A percentile compares a stretch with the other conserved stretches of the same genome.
phyloP scores from a whole-genome alignment of 2,888 invertebrate species.

The Parascotia fuliginaria region DNA sequence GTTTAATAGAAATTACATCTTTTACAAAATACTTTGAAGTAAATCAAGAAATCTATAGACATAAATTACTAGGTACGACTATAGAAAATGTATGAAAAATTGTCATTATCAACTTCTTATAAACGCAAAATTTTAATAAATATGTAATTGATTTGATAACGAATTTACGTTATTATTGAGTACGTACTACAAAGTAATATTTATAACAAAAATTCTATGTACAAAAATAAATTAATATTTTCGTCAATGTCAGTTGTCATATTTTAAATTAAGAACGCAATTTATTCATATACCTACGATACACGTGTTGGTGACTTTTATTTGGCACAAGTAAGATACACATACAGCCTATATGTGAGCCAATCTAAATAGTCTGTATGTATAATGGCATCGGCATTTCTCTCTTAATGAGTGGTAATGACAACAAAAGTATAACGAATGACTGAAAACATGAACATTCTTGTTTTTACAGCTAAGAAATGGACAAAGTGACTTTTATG shows the following conservation, averaged over 20 bases:
- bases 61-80: too few relatives aligned
- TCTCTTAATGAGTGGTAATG: conserved; percentile 43
- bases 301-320: conserved; percentile 8
- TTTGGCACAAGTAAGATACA: conserved; percentile 31
- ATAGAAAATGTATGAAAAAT: background rate
- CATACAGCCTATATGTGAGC: conserved; percentile 29
- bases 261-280: background rate
- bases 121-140: background rate
- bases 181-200: background rate
- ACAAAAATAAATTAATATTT: background rate
- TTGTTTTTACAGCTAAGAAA: conserved; percentile 33
- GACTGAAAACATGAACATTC: conserved; percentile 38
- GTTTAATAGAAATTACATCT: too few relatives aligned
- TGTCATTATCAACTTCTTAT: background rate
- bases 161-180: background rate
- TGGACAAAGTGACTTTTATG: conserved; percentile 35
- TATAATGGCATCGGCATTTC: conserved; percentile 36
- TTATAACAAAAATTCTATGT: background rate
- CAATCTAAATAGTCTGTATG: conserved; percentile 32
- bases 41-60: too few relatives aligned
- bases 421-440: conserved; percentile 42
- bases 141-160: background rate
- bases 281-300: conserved; percentile 6
- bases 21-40: too few relatives aligned
- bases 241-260: background rate